Percentiles rank a stretch among this genome's conserved stretches.
These are phyloP conservation scores for Pseudococcus jackbeardsleyi DNA, from an alignment of 2,888 invertebrate species.

Conservation along the genomic window DNA sequence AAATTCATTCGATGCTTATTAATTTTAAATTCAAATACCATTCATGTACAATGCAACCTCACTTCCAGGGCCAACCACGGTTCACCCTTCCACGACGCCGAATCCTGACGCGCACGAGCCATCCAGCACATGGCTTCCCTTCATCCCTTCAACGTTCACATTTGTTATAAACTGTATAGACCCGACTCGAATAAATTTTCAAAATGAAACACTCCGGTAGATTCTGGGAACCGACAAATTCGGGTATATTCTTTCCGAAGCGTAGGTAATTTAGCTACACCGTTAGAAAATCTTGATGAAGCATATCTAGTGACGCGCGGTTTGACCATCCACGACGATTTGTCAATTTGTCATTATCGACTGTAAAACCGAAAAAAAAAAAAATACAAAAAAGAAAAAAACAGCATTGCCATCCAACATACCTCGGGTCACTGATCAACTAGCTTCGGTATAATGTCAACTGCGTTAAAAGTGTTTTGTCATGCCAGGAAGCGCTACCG, in stretches of 20 bases:
- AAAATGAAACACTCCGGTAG: not conserved
- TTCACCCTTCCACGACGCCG: no score
- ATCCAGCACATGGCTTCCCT: no score
- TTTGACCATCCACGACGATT: slow-evolving; percentile 64
- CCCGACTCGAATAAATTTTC: not conserved
- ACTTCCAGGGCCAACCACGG: no score
- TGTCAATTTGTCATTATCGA: slow-evolving; percentile 63
- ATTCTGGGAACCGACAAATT: no score
- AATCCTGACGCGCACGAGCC: no score
- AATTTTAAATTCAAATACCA: no score
- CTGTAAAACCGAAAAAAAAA: slow-evolving; percentile 53
- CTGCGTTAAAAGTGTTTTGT: slow-evolving; percentile 54
- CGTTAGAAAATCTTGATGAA: slow-evolving; percentile 61
- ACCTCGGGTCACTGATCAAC: slow-evolving; percentile 63
- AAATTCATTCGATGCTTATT: no score
- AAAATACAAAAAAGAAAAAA: no score
- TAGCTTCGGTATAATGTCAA: slow-evolving; percentile 60
- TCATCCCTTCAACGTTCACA: no score
- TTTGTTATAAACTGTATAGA: no score
- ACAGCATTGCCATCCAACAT: not conserved
- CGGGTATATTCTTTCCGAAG: no score
- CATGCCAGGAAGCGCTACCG: slow-evolving; percentile 52
- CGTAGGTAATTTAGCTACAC: not conserved
- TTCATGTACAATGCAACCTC: no score
- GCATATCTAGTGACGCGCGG: slow-evolving; percentile 58